Conservation (phyloP, 2,797 vertebrate genomes). For the Artibeus lituratus region DNA sequence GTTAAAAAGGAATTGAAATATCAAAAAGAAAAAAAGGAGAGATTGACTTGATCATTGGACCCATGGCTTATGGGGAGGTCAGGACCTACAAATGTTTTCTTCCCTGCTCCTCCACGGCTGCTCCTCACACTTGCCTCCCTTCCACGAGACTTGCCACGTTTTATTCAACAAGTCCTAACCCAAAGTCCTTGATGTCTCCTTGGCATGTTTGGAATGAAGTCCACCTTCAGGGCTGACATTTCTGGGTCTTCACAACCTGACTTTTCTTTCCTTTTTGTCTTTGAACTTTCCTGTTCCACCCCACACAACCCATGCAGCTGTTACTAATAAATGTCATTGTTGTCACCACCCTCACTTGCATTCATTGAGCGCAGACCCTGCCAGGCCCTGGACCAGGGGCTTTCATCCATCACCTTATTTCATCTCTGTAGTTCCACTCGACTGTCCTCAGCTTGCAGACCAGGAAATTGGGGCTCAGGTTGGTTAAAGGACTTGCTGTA, state of each 20-base stretch:
- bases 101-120: accelerated
- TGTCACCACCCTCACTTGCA: accelerated
- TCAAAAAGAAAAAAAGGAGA: background rate
- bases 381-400: background rate
- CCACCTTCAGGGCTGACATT: background rate
- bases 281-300: background rate
- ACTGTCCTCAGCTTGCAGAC: background rate
- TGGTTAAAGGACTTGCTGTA: background rate
- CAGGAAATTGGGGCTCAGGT: background rate
- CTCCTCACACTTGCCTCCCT: accelerated
- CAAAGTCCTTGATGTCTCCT: background rate
- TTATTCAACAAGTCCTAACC: background rate
- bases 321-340: accelerated
- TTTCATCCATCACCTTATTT: background rate
- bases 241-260: background rate
- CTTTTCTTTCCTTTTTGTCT: background rate
- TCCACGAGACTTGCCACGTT: background rate
- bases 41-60: background rate
- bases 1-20: background rate
- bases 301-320: too few species aligned
- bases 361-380: background rate
- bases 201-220: background rate
- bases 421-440: background rate
- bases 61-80: background rate
- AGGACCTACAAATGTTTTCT: background rate